A percentile compares a stretch with the other conserved stretches of the same genome.
phyloP scores from a whole-genome alignment of 2,797 vertebrate species.

The Chanos chanos region DNA sequence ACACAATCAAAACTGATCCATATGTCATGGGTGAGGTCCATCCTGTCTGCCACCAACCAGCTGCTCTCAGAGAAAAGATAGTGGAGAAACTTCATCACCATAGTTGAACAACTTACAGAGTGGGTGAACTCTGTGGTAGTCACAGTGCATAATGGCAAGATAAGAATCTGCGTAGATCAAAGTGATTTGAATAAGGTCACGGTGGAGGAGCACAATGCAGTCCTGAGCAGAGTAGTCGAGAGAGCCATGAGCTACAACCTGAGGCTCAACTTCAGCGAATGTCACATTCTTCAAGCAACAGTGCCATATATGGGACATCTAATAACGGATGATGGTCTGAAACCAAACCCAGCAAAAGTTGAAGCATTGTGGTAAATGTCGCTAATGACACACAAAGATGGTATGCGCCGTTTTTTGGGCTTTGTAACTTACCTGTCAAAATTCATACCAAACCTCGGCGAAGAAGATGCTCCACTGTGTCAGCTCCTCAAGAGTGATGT shows the following conservation, averaged over 20 bases:
- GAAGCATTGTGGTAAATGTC: constrained; percentile 7
- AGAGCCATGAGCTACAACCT: constrained; percentile 30
- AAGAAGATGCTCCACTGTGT: constrained; percentile 1
- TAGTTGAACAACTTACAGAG: constrained; percentile 17
- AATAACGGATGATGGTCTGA: constrained; percentile 25
- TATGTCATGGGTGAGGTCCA: constrained; percentile 12
- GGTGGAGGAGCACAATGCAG: no score
- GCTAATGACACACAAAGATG: constrained; percentile 11
- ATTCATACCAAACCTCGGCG: constrained; percentile 25
- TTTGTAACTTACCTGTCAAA: no score
- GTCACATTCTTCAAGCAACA: not conserved
- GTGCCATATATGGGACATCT: constrained; percentile 21
- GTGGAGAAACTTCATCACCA: constrained; percentile 10
- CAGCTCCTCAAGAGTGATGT: constrained; percentile 30
- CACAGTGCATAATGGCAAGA: not conserved
- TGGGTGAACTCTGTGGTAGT: constrained; percentile 28
- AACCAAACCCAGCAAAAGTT: constrained; percentile 22
- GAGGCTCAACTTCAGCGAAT: no score
- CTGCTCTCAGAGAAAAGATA: not conserved
- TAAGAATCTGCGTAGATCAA: constrained; percentile 21
- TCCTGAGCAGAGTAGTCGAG: constrained; percentile 9
- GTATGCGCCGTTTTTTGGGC: not conserved
- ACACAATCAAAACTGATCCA: constrained; percentile 20
- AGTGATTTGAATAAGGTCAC: constrained; percentile 31
- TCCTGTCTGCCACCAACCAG: not conserved